Base-by-base conservation (phyloP, 2,113 vertebrate genomes). In the Forbesichthys papilliferus region DNA sequence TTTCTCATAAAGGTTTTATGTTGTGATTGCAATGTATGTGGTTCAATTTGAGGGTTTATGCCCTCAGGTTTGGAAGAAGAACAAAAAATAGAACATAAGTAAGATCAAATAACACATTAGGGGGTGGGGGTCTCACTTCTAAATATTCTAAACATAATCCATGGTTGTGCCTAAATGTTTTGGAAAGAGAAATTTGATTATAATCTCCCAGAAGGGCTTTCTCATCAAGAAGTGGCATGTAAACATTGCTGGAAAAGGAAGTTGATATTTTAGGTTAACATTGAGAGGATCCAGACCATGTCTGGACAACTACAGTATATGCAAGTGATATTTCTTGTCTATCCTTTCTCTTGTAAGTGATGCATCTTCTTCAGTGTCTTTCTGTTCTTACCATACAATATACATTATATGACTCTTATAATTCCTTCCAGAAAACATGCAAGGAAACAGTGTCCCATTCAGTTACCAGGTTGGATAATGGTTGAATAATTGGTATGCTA, bases 81-180 rank as follows among this genome's bases (percentile, higher is more conserved):
- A 80, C 80, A 84, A 83, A 81, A 68, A 48, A 59, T 52, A 61
- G 77, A 79, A 82, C 80, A 69, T 47, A 20, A 61, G 11, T 3
- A 47, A 49, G 57, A 42, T 75, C 20, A 76, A 79, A 82, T 71
- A 12, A 71, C 80, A 76, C 68, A 79, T 49, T 16, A 1, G 14
- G 14, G 64, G 57, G 27, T 59, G 11, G 12, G 49, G 13, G 53
- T 12, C 5, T 52, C 48, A 59, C 61, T 60, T 42, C 55, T 3
- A 53, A 7, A 66, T 66, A 67, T 66, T 10, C 42, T 48, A 57
- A 13, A 59, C 76, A 78, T 34, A 12, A 49, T 66, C 58, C 61
- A 11, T 27, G 47, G 34, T 1, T 14, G 61, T 52, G 34, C 46
- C 61, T 67, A 69, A 55, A 34, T 73, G 60, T 68, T 53, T 3